Base-by-base conservation (phyloP, 1,140 invertebrate genomes). In the Cotesia glomerata region DNA sequence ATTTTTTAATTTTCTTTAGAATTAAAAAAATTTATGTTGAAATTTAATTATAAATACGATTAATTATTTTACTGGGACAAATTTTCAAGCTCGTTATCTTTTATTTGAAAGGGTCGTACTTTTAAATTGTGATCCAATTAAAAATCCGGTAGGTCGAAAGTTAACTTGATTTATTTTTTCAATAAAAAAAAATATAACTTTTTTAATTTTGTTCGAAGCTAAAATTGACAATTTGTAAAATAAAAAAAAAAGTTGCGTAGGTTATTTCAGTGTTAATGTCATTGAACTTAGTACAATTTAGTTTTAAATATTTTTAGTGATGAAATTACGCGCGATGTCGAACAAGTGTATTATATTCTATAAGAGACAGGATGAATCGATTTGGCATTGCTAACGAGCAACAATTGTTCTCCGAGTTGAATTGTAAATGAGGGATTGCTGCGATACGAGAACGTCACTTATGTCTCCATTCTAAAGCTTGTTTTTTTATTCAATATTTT, bases 351-450 rank as follows among this genome's bases (percentile, higher is more conserved):
- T 52, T 35, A 61, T 36, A 65, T 39, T 26, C 2, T 26, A 26
- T 26, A 26, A 26, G 14, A 49, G 26, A 49, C 49, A 49, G 59
- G 39, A 63, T 8, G 61, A 71, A 71, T 71, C 69, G 69, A 71
- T 71, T 71, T 71, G 62, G 49, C n/a, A 52, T 54, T 35, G 52
- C 52, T 66, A 72, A 72, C 70, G 62, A 72, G 52, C 51, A 49
- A 45, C 63, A 66, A 72, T 72, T 72, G 70, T 72, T 65, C 62
- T 13, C 14, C 11, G n/a, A 35, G 13, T 45, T 63, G 49, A 71
- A 72, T 39, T 39, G 68, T 56, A 64, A 26, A 26, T 35, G 52
- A 18, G 14, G 34, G 35, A 64, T 66, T 32, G 13, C 49, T 35
- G n/a, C 54, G 35, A 69, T 18, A 45, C 18, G 56, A 58, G 56